Percentiles rank a stretch among this genome's conserved stretches.
Conservation (phyloP, 2,888 invertebrate genomes). For the Caradrina kadenii region DNA sequence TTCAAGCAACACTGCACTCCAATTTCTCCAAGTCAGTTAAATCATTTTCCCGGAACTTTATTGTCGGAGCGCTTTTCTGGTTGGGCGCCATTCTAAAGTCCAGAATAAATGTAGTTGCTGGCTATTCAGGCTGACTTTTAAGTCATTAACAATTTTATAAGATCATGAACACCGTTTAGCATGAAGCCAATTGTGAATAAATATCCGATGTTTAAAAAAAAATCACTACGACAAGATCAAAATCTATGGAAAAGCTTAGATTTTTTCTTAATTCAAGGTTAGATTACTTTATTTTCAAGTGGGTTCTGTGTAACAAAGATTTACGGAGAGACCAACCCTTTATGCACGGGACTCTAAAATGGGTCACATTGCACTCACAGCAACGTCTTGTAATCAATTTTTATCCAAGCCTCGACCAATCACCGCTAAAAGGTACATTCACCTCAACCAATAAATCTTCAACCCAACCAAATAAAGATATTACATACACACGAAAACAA, state of each 20-base stretch:
- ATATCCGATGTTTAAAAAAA: too few relatives aligned
- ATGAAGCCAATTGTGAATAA: too few relatives aligned
- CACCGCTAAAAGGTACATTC: constrained; percentile 14
- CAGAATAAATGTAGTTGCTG: not conserved
- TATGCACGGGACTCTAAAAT: not conserved
- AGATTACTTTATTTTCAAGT: too few relatives aligned
- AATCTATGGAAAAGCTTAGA: too few relatives aligned
- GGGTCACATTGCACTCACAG: not conserved
- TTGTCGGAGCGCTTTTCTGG: not conserved
- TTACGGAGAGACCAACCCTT: not conserved
- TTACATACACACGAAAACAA: constrained; percentile 63
- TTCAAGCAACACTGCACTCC: constrained; percentile 1
- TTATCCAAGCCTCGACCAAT: constrained; percentile 2
- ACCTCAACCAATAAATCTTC: constrained; percentile 28
- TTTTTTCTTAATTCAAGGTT: too few relatives aligned
- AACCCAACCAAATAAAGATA: constrained; percentile 38
- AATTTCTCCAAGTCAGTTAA: constrained; percentile 16
- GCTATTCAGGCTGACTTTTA: too few relatives aligned
- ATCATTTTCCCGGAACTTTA: constrained; percentile 8
- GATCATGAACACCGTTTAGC: too few relatives aligned
- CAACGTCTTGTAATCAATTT: constrained; percentile 2
- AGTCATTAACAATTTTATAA: too few relatives aligned
- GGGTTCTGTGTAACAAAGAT: too few relatives aligned
- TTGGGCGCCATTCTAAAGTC: constrained; percentile 1
- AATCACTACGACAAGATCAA: too few relatives aligned